These are phyloP conservation scores for Labeo rohita DNA, from an alignment of 2,113 vertebrate genomes.

Conservation along the genomic window DNA sequence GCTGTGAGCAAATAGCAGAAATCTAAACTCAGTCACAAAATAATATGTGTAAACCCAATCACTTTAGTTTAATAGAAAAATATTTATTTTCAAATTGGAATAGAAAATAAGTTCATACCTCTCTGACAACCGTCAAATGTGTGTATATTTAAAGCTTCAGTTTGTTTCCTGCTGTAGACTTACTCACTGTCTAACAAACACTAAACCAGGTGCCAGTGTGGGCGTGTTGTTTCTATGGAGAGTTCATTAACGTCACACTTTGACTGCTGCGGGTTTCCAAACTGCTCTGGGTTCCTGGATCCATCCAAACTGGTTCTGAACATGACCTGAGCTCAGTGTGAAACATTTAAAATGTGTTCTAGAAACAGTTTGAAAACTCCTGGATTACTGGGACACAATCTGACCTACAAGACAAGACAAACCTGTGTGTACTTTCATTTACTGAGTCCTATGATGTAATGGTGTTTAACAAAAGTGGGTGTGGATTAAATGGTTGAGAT, in stretches of 20 bases:
- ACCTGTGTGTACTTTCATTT: no score
- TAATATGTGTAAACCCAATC: neutral
- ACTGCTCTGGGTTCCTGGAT: neutral
- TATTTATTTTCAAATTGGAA: no score
- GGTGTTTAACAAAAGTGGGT: no score
- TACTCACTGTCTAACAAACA: neutral
- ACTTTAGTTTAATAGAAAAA: no score
- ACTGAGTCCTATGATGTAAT: no score
- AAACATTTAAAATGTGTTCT: no score
- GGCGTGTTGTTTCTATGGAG: neutral
- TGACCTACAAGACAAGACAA: no score
- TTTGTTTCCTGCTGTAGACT: neutral
- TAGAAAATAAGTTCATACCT: neutral
- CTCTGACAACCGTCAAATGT: neutral
- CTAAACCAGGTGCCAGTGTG: neutral
- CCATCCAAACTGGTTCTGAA: no score
- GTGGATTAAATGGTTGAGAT: no score
- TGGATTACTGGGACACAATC: no score
- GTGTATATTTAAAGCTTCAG: neutral
- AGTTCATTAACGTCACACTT: neutral
- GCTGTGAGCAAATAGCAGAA: neutral
- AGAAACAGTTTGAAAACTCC: no score
- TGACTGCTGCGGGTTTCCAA: neutral
- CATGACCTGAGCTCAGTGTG: no score
- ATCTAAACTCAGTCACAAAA: neutral